These are phyloP conservation scores for Ardeotis arabs DNA, from an alignment of 2,113 vertebrate genomes.

Conservation along the genomic window DNA sequence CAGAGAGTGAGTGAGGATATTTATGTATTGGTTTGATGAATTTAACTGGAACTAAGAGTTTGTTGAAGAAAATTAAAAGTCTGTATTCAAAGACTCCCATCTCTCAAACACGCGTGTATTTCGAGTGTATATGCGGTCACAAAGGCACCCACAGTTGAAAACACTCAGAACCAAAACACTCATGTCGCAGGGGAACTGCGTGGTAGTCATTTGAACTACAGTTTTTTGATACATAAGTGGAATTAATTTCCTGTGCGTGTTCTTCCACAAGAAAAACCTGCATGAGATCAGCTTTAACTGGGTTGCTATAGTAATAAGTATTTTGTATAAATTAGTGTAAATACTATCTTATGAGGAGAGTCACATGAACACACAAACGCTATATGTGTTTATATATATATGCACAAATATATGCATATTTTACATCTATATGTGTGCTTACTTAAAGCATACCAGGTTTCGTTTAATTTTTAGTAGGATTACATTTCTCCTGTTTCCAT, in stretches of 20 bases:
- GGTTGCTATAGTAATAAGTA: neutral
- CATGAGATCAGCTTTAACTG: neutral
- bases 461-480: neutral
- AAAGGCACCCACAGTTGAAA: neutral
- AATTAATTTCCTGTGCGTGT: neutral
- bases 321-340: neutral
- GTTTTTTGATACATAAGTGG: neutral
- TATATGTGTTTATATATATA: neutral
- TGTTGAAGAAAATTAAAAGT: constrained; percentile 29
- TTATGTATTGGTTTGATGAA: neutral
- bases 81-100: neutral
- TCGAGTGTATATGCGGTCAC: neutral
- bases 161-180: neutral
- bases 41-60: neutral
- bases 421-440: neutral
- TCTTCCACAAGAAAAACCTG: neutral
- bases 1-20: neutral
- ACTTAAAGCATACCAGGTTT: neutral
- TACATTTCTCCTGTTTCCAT: neutral
- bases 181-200: neutral
- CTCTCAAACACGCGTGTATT: neutral
- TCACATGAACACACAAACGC: neutral
- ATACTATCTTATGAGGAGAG: neutral
- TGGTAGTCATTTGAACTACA: neutral
- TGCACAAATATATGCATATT: neutral